Base-by-base conservation (phyloP, 2,888 invertebrate genomes). In the Andrena praecox region DNA sequence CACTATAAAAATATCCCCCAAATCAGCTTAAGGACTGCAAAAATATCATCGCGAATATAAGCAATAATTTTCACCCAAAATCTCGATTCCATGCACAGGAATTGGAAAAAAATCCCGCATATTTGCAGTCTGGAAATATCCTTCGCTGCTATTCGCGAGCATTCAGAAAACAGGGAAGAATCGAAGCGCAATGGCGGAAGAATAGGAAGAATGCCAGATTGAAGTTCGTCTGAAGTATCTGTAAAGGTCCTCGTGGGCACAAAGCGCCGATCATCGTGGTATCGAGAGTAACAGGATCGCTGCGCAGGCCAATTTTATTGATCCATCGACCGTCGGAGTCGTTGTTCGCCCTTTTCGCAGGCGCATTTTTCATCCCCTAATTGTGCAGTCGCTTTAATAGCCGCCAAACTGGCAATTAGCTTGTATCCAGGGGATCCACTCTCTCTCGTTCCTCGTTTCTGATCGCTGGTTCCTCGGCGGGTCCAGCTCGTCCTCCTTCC, bases 261-360 rank as follows among this genome's bases (percentile, higher is more conserved):
- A 84, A 85, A 82, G 69, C 77, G 63, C 74, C 74, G 69, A 71
- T 71, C 79, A 84, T 82, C 69, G 79, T 81, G 70, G 71, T 73
- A 78, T 73, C 77, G 72, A 27, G 20, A 68, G 29, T 84, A 85
- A 89, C 85, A 79, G 82, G 76, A 85, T 86, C 87, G 79, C 75
- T 80, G 82, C 63, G 71, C 80, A 54, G 78, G 81, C 66, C 76
- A 79, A 85, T 88, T 86, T 89, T 78, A 85, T 88, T 83, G 87
- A 80, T 82, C 78, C 87, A 83, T 86, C 84, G 82, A 60, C 77
- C 84, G 56, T 79, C 72, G 67, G 69, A 66, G 31, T 69, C 74
- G 70, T 70, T 74, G 7, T 67, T 67, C 69, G 20, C 60, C 29
- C 54, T 63, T 33, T n/a, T 42, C 48, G 33, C 54, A 8, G 31